These are phyloP conservation scores for Ciconia maguari DNA, from an alignment of 2,113 vertebrate species.

Conservation along the genomic window DNA sequence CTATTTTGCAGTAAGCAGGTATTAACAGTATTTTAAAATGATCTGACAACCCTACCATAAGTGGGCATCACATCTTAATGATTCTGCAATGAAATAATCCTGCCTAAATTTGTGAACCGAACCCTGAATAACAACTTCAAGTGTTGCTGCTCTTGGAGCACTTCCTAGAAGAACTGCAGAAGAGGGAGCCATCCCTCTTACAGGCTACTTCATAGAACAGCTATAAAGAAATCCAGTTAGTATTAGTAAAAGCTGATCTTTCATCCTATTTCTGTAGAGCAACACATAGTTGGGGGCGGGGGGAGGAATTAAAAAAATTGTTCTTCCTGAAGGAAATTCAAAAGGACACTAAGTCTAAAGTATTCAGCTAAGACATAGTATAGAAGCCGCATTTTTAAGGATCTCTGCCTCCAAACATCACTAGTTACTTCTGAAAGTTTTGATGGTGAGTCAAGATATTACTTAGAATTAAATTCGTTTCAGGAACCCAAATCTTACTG, in stretches of 20 bases:
- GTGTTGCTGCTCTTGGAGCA: not conserved
- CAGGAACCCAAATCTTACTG: not conserved
- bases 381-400: not conserved
- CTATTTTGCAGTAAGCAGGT: not conserved
- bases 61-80: not conserved
- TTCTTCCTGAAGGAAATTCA: not conserved
- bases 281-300: not conserved
- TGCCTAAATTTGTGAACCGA: not conserved
- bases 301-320: not conserved
- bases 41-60: not conserved
- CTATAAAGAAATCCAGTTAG: not conserved
- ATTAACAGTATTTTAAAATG: not conserved
- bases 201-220: not conserved
- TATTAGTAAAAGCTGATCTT: not conserved
- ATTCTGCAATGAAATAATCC: not conserved
- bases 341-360: rapidly evolving
- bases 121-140: not conserved
- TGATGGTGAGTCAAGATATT: not conserved
- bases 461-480: not conserved
- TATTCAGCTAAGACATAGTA: not conserved
- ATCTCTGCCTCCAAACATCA: not conserved
- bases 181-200: not conserved
- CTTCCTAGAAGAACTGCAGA: not conserved
- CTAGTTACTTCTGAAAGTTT: not conserved
- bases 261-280: not conserved